Conservation (phyloP, 1,140 invertebrate genomes). For the Ceratina calcarata region DNA sequence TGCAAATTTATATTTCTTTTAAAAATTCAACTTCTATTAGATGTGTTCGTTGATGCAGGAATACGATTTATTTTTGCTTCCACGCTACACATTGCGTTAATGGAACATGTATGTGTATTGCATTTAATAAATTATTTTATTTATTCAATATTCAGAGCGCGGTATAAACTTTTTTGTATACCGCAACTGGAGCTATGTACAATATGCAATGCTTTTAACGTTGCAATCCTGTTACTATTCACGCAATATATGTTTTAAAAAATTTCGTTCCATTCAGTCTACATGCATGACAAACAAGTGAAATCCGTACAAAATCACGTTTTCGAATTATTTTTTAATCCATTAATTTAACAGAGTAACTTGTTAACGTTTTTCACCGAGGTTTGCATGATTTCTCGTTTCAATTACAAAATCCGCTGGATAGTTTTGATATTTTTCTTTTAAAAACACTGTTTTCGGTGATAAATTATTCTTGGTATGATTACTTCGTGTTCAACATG, state of each 20-base stretch:
- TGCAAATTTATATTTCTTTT: too few relatives aligned
- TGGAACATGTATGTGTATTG: not conserved
- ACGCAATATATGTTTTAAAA: not conserved
- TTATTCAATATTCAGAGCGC: too few relatives aligned
- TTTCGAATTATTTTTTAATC: not conserved
- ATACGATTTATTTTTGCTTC: not conserved
- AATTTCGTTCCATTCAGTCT: not conserved
- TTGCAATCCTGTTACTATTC: not conserved
- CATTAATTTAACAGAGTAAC: conserved; percentile 2
- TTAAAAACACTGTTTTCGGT: not conserved
- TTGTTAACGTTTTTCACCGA: not conserved
- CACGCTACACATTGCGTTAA: not conserved
- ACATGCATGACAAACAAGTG: not conserved
- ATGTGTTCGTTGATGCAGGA: too few relatives aligned
- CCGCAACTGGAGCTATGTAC: not conserved
- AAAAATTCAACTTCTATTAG: too few relatives aligned
- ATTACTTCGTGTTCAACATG: not conserved
- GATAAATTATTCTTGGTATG: conserved; percentile 18
- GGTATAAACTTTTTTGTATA: not conserved
- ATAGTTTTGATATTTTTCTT: not conserved
- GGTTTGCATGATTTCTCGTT: not conserved
- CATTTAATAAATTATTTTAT: not conserved
- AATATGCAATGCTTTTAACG: not conserved
- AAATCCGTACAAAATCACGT: not conserved
- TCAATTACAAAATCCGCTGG: conserved; percentile 2